Evolutionary conservation across 2,113 vertebrate species (phyloP).

Genomic region (Caloenas nicobarica): DNA sequence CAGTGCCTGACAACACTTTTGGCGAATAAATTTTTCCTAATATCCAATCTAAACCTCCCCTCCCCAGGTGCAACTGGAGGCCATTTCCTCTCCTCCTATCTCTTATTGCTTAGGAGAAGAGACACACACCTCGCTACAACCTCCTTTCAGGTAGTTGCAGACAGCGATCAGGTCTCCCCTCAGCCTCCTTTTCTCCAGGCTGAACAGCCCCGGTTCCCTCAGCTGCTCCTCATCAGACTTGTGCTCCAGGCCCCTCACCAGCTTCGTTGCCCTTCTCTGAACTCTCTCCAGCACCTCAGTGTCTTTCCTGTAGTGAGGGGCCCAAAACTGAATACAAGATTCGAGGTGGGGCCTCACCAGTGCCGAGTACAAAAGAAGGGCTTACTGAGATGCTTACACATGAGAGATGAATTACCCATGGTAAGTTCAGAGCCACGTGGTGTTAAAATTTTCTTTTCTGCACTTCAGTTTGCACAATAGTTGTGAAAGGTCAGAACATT

Average conservation of each 20-base stretch:
- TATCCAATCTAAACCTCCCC: not conserved
- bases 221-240: too few species aligned
- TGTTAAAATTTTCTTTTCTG: not conserved
- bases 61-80: not conserved
- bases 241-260: too few species aligned
- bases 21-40: not conserved
- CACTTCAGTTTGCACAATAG: not conserved
- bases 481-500: not conserved
- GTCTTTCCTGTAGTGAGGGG: too few species aligned
- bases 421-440: not conserved
- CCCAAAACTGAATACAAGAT: too few species aligned
- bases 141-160: too few species aligned
- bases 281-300: too few species aligned
- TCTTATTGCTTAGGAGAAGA: not conserved
- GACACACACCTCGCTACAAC: not conserved
- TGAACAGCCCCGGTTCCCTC: too few species aligned
- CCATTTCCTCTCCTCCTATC: fast-evolving
- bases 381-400: not conserved
- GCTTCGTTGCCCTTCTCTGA: too few species aligned
- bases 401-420: not conserved
- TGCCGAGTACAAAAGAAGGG: too few species aligned
- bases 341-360: too few species aligned
- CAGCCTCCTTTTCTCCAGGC: too few species aligned
- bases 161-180: too few species aligned
- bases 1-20: not conserved